Evolutionary conservation across 2,888 invertebrate genomes (phyloP), one percentile per base, ranked within the genome.

Genomic region (Tinea semifulvella): DNA sequence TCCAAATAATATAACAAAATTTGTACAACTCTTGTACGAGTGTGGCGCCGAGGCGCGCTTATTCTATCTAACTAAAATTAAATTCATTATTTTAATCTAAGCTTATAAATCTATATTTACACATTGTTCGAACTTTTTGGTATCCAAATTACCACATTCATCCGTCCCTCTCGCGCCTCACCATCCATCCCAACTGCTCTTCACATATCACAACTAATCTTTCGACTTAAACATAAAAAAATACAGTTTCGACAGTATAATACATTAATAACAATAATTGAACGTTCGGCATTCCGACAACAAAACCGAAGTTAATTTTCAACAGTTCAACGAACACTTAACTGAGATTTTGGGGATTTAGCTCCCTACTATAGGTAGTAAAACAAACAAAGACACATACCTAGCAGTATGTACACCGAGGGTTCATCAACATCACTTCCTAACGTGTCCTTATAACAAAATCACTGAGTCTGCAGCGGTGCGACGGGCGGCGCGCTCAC

Each of bases 401-500:
- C 77, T 64, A 72, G 64, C 54, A 72, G 74, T 74, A 76, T 69
- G 75, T 72, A 67, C 66, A 62, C 67, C 66, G 56, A 62, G 68
- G 61, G 61, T 58, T 61, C 65, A 74, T 71, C 67, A 64, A n/a
- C n/a, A 65, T 68, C 76, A 79, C 77, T 74, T 68, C 63, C 62
- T 71, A 68, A 61, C 57, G 56, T 57, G 58, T 60, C 59, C 61
- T 61, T 61, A 17, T 20, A 61, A 65, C 58, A 68, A 60, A 68
- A 72, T 74, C 76, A 72, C 73, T 68, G 61, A 26, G 19, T 43
- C 26, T 27, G 46, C 17, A 13, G 43, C 27, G 84, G 82, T 52
- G 81, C 83, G 52, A 71, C 79, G 56, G 81, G 63, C 84, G 84
- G 55, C 84, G 71, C 85, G 66, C 85, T 70, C 84, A 85, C 52